phyloP scores from a whole-genome alignment of 2,888 invertebrate genomes.

The Cryptus armator region DNA sequence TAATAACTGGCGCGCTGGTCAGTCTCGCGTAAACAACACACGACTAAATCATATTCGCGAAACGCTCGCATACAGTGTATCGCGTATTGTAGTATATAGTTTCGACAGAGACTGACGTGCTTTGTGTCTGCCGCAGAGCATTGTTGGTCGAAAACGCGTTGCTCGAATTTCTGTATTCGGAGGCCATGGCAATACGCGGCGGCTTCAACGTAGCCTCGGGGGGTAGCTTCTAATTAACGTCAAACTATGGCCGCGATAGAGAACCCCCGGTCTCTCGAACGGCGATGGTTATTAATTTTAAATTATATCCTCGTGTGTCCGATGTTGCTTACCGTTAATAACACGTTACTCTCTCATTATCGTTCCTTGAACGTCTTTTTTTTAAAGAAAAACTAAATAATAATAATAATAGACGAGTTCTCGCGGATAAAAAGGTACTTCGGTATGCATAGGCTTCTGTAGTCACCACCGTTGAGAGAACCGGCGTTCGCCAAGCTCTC shows the following conservation, averaged over 20 bases:
- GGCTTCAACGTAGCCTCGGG: background rate
- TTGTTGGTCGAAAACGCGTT: constrained; percentile 42
- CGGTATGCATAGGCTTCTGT: constrained; percentile 61
- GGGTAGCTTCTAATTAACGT: constrained; percentile 54
- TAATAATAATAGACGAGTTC: constrained; percentile 7
- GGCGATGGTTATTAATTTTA: constrained; percentile 14
- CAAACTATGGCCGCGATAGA: background rate
- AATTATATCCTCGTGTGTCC: constrained; percentile 7
- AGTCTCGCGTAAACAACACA: background rate
- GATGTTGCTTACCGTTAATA: constrained; percentile 12
- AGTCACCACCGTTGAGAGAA: constrained; percentile 50
- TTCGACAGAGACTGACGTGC: constrained; percentile 21
- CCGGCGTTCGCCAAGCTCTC: constrained; percentile 41
- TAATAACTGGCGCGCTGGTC: background rate
- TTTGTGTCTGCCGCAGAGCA: constrained; percentile 31
- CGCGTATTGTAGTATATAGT: constrained; percentile 3
- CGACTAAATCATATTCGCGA: background rate
- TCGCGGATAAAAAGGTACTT: constrained; percentile 63
- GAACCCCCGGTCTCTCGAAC: background rate
- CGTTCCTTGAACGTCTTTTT: constrained; percentile 29
- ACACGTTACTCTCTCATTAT: background rate
- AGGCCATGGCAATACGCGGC: constrained; percentile 6
- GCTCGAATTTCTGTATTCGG: constrained; percentile 26
- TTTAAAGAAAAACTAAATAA: background rate
- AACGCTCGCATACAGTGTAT: background rate